These are phyloP conservation scores for Grammomys dolichurus DNA, from an alignment of 2,113 vertebrate genomes.

Conservation along the genomic window DNA sequence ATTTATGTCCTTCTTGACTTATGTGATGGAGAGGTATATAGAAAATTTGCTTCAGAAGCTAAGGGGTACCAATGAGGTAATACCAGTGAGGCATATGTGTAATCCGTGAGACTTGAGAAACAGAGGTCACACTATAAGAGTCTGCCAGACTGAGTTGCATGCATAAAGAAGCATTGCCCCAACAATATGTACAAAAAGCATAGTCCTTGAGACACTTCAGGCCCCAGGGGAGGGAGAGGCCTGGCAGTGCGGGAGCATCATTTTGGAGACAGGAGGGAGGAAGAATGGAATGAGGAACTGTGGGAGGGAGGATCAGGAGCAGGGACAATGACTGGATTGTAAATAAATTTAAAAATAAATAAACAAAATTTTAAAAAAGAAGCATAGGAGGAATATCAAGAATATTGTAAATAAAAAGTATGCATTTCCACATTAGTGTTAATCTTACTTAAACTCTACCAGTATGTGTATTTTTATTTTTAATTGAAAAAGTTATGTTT, in stretches of 20 bases:
- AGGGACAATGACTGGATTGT: too few species aligned
- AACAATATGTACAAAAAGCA: neutral
- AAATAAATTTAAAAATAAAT: too few species aligned
- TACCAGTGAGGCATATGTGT: neutral
- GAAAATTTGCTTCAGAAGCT: neutral
- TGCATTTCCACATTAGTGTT: neutral
- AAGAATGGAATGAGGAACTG: too few species aligned
- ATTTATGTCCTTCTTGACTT: neutral
- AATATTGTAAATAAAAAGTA: neutral
- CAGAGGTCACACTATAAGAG: neutral
- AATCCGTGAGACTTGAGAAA: neutral
- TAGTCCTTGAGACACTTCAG: too few species aligned
- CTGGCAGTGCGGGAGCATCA: too few species aligned
- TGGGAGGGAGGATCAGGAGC: too few species aligned
- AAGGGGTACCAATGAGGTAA: neutral
- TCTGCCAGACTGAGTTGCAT: neutral
- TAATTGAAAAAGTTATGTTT: neutral
- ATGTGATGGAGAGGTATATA: neutral
- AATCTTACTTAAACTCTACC: neutral
- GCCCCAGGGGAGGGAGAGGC: too few species aligned
- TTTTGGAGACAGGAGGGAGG: too few species aligned
- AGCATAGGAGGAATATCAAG: neutral
- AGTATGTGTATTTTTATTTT: neutral
- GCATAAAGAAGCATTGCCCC: rapidly evolving
- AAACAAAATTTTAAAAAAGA: neutral